Evolutionary conservation across 2,113 vertebrate species (phyloP).

Genomic region (Dermatemys mawii): DNA sequence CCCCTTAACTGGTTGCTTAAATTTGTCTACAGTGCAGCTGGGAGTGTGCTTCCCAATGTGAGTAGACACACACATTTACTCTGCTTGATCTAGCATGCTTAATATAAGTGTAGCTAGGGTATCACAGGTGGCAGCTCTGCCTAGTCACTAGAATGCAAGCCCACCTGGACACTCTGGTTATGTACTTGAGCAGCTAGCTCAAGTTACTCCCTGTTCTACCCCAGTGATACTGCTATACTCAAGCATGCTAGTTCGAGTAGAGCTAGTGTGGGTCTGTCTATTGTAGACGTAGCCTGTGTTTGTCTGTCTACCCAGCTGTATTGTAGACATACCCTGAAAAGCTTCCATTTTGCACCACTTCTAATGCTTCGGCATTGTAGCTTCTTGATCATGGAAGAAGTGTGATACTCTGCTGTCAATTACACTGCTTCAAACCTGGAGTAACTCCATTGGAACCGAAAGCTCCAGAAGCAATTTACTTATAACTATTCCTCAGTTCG

Average conservation of each 20-base stretch:
- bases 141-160: background rate
- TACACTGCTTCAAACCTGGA: background rate
- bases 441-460: background rate
- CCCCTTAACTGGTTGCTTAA: background rate
- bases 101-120: background rate
- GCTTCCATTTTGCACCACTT: background rate
- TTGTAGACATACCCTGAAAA: background rate
- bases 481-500: background rate
- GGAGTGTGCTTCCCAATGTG: background rate
- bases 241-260: background rate
- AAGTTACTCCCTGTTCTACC: background rate
- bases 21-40: background rate
- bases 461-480: slow-evolving; percentile 8
- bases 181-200: background rate
- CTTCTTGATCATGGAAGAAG: background rate
- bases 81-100: background rate
- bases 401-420: background rate
- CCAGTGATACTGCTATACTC: background rate
- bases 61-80: background rate
- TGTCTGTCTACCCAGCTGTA: background rate
- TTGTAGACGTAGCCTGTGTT: background rate
- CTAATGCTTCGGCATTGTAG: background rate
- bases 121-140: background rate
- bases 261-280: background rate
- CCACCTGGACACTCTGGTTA: background rate